Evolutionary conservation across 2,113 vertebrate species (phyloP).

Genomic region (Xiphorhynchus elegans): DNA sequence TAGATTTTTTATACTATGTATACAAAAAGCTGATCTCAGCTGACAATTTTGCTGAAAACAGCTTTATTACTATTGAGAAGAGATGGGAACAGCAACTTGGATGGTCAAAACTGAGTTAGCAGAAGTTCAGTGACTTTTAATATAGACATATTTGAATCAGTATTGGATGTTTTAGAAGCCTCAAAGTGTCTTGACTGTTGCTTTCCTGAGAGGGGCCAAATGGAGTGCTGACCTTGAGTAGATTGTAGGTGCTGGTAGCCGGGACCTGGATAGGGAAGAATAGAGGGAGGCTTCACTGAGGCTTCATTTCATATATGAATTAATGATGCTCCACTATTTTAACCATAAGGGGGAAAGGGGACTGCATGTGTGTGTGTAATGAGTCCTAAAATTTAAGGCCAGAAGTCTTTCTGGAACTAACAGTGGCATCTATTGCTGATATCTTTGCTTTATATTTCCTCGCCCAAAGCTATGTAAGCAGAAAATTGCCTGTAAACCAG

Average conservation of each 20-base stretch:
- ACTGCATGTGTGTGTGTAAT: background rate
- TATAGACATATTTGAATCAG: background rate
- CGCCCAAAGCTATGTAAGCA: slow-evolving; percentile 2
- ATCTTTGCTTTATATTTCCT: slow-evolving; percentile 14
- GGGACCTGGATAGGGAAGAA: background rate
- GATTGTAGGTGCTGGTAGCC: background rate
- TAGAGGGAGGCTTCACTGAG: background rate
- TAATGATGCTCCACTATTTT: background rate
- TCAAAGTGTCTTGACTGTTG: background rate
- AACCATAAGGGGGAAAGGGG: background rate
- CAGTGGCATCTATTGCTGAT: background rate
- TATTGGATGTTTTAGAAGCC: background rate
- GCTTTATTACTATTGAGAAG: background rate
- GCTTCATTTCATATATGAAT: background rate
- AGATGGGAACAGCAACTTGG: background rate
- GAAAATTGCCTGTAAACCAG: background rate
- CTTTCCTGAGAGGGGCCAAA: background rate
- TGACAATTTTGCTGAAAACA: background rate
- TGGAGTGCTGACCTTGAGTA: background rate
- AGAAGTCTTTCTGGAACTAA: background rate
- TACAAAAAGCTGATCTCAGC: background rate
- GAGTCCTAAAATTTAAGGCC: background rate
- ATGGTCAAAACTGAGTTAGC: background rate
- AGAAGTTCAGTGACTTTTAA: background rate
- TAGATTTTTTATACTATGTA: background rate